Base-by-base conservation (phyloP, 1,140 invertebrate species). In the Calliopsis andreniformis region DNA sequence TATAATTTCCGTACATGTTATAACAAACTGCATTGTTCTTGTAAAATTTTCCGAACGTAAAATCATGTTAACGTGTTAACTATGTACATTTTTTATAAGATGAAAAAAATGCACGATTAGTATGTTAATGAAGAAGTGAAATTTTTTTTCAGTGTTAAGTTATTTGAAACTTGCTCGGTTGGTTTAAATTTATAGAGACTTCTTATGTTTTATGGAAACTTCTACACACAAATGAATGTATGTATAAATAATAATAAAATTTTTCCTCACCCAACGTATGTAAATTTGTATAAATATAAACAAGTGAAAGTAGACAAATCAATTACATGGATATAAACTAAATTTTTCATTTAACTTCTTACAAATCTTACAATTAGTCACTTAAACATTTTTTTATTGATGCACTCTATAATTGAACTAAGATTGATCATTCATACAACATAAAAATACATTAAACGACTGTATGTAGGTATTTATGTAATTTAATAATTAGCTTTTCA, bases 91-190 rank as follows among this genome's bases (percentile, higher is more conserved):
- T 25, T 2, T 30, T 30, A 4, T 18, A 8, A 20, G 3, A 30
- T 14, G 14, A 14, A 23, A 67, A 3, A 28, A 28, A 1, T 18
- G 7, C 25, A n/a, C 39, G 39, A 32, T 30, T 23, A 18, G 28
- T 45, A 25, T 32, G 51, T 23, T 45, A 69, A 69, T 45, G n/a
- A 47, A 39, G 28, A 58, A 32, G 18, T 12, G 39, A 69, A 68
- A 56, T 56, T 43, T 69, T 39, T 56, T 69, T 45, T 20, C 28
- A 3, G 14, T 28, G 0, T 1, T 3, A 16, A 55, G 16, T 43
- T 30, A 25, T 12, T 7, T 43, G 25, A 10, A 45, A 56, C 25
- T 43, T 23, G 39, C 39, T 23, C 20, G 30, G 32, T 18, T 2
- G 20, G 7, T 51, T 35, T 32, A 6, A 30, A 25, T 30, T 18